Evolutionary conservation across 2,888 invertebrate genomes (phyloP), one percentile per base, ranked within the genome.

Genomic region (Acleris literana): DNA sequence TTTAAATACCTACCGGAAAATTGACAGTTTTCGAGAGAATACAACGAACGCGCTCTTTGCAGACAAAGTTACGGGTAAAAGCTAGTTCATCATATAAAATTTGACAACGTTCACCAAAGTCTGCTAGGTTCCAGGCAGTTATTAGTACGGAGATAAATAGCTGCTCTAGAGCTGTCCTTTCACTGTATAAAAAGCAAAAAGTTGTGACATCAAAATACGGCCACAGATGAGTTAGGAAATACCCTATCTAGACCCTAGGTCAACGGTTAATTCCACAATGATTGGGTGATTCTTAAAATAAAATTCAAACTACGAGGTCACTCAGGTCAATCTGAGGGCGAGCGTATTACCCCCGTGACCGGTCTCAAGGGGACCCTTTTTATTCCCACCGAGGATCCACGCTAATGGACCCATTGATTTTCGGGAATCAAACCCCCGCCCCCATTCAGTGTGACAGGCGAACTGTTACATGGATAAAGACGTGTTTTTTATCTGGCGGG

Each of bases 391-490:
- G 77, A 76, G 80, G 82, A 85, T 82, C 82, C 76, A 74, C 77
- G 75, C 84, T 88, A 89, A 90, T 88, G 87, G 87, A 83, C 81
- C 84, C 84, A 86, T 86, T 87, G 87, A 84, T 87, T 87, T 85
- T 78, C 74, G 74, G 78, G 80, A 82, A 83, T 86, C 83, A 80
- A 82, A 84, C 78, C 80, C 73, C 76, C 77, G 79, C 78, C 77
- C 73, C 70, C 66, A 76, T 75, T 76, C 74, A 69, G 67, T 64
- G 70, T 76, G 78, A 78, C 77, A 75, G 78, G 73, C 74, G 75
- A 78, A 74, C 73, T 76, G 56, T 57, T 62, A 62, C 62, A 66
- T 20, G 48, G 57, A 66, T 62, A 62, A 57, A 57, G 57, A 62
- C 56, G 55, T 65, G 55, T 62, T 57, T 65, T 66, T 61, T 59